Base-by-base conservation (phyloP, 2,797 vertebrate species). In the Gambelia wislizenii region DNA sequence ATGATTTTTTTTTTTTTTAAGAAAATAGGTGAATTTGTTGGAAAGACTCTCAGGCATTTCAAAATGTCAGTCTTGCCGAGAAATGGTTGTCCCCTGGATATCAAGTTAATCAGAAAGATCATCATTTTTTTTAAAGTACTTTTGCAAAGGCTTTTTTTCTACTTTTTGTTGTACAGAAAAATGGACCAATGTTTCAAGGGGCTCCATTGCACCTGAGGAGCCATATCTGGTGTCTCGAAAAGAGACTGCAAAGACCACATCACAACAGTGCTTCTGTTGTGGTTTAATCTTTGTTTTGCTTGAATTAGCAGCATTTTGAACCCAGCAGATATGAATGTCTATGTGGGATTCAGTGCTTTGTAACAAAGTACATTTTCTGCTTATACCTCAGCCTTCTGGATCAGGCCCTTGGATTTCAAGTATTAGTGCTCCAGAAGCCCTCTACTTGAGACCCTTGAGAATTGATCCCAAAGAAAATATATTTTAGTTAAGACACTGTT, bases 31-130 rank as follows among this genome's bases (percentile, higher is more conserved):
- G n/a, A 22, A 39, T 42, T 69, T 10, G 13, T 69, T 67, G 47
- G 56, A 52, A 30, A 52, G 75, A 44, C 52, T 22, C 39, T 59
- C 25, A 36, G 27, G 27, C 30, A 61, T 69, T 69, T 69, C 76
- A 42, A 87, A 87, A 87, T 87, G 85, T 69, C 85, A 79, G 3
- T 79, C 61, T 79, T 14, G 64, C 18, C 30, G 44, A 49, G 25
- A 79, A 69, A 69, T 61, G 27, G 18, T 30, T 76, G n/a, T 69
- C 56, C 47, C 59, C 25, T 16, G 1, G 61, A 30, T 6, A 36
- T 61, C 33, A 47, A 85, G 56, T 76, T 27, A 76, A 47, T 76
- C 30, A 16, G 3, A 79, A 87, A 87, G 85, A 76, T 87, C 85
- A 87, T 44, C 30, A 12, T 69, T 86, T 86, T 42, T 49, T 33